A percentile compares a stretch with the other conserved stretches of the same genome.
Conservation (phyloP, 2,888 invertebrate genomes). For the Mellilla xanthometata region DNA sequence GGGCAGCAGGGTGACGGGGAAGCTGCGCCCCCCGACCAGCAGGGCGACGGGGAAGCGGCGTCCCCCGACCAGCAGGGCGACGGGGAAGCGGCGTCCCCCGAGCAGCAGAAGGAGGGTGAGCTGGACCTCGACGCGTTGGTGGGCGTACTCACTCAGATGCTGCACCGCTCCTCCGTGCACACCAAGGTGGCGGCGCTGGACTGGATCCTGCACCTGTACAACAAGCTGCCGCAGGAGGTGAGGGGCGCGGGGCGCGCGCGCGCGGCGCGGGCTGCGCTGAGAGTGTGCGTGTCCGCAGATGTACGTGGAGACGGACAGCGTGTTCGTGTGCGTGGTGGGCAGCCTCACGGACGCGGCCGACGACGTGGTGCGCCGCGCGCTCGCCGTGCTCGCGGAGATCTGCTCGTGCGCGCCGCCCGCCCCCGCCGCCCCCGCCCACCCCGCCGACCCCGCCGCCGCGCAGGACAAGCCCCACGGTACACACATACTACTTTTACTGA, state of each 20-base stretch:
- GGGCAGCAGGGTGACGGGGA: too few relatives aligned
- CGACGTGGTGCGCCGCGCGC: conserved; percentile 96
- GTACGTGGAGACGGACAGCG: conserved; percentile 86
- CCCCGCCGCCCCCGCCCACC: conserved; percentile 4
- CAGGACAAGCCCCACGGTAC: not conserved
- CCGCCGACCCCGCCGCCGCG: not conserved
- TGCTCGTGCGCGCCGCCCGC: conserved; percentile 56
- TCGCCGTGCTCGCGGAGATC: conserved; percentile 95
- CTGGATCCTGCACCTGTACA: conserved; percentile 97
- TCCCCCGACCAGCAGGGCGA: too few relatives aligned
- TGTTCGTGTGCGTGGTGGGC: conserved; percentile 90
- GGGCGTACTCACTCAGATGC: conserved; percentile 90
- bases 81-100: too few relatives aligned
- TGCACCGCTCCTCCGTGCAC: conserved; percentile 93
- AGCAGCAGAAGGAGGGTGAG: conserved; percentile 62
- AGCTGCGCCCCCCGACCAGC: too few relatives aligned
- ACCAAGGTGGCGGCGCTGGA: conserved; percentile 97
- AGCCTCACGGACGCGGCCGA: conserved; percentile 95
- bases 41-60: too few relatives aligned
- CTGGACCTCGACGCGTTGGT: conserved; percentile 91
- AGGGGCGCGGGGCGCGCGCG: too few relatives aligned
- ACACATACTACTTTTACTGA: too few relatives aligned
- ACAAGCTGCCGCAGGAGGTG: conserved; percentile 92
- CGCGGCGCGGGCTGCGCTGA: too few relatives aligned
- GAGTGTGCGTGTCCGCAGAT: conserved; percentile 73